phyloP scores from a whole-genome alignment of 2,888 invertebrate species.

The Camptogramma bilineatum region DNA sequence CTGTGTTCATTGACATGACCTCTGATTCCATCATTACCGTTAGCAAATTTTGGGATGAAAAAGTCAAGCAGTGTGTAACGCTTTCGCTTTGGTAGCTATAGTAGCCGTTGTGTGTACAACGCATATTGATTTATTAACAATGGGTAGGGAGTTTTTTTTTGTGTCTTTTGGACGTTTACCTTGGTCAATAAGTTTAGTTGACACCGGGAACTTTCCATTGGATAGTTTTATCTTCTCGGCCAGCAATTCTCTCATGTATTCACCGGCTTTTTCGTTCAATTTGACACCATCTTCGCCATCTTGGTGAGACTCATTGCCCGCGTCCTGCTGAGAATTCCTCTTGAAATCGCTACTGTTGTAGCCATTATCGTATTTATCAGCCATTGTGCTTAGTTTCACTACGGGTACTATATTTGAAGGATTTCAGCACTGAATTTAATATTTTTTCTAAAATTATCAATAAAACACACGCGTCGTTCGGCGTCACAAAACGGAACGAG shows the following conservation, averaged over 20 bases:
- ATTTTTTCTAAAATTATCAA: slow-evolving; percentile 17
- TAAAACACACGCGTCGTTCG: slow-evolving; percentile 31
- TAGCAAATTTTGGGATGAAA: slow-evolving; percentile 3
- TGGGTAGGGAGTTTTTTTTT: background rate
- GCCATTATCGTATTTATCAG: slow-evolving; percentile 75
- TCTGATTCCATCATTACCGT: slow-evolving; percentile 21
- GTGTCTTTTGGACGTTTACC: background rate
- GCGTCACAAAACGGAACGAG: slow-evolving; percentile 22
- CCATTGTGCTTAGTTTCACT: slow-evolving; percentile 53
- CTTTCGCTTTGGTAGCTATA: background rate
- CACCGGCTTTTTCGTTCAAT: slow-evolving; percentile 90
- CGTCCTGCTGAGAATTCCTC: slow-evolving; percentile 68
- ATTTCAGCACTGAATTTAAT: slow-evolving; percentile 3
- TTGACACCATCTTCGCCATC: slow-evolving; percentile 85
- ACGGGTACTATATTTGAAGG: slow-evolving; percentile 6
- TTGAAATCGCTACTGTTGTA: slow-evolving; percentile 81
- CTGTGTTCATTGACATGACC: slow-evolving; percentile 5
- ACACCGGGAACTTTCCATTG: slow-evolving; percentile 88
- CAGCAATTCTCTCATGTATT: slow-evolving; percentile 91
- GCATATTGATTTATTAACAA: slow-evolving; percentile 6
- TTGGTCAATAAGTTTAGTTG: slow-evolving; percentile 86
- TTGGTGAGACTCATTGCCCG: slow-evolving; percentile 57
- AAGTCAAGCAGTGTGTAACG: background rate
- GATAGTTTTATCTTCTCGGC: slow-evolving; percentile 89
- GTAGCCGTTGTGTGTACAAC: background rate